phyloP scores from a whole-genome alignment of 2,888 invertebrate genomes.

The Rugalucina vietnamica region DNA sequence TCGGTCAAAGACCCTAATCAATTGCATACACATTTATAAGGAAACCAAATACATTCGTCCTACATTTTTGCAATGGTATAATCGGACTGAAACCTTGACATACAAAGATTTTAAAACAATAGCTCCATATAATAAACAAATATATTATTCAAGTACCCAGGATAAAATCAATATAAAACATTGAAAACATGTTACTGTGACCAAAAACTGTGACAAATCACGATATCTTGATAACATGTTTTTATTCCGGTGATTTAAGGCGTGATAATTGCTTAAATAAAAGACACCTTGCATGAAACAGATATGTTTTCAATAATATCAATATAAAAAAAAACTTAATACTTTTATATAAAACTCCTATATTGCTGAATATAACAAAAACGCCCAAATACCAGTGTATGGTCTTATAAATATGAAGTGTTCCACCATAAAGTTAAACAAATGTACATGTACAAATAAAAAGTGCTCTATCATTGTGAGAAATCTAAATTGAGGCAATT shows the following conservation, averaged over 20 bases:
- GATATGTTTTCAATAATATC: background rate
- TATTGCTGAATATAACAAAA: too few species aligned
- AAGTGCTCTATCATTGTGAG: too few species aligned
- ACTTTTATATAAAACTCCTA: background rate
- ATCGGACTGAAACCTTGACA: background rate
- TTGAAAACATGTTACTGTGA: background rate
- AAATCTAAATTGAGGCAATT: too few species aligned
- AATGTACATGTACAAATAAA: too few species aligned
- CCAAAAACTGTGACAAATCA: background rate
- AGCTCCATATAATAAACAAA: background rate
- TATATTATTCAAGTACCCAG: background rate
- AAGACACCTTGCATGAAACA: background rate
- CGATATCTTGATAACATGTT: background rate
- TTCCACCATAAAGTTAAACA: too few species aligned
- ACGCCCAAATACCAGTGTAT: too few species aligned
- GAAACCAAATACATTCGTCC: background rate
- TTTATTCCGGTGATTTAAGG: background rate
- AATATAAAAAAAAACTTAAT: background rate
- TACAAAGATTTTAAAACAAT: background rate
- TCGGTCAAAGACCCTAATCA: too few species aligned
- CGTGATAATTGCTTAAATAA: background rate
- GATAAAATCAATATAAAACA: background rate
- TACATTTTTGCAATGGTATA: background rate
- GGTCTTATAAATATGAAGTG: too few species aligned
- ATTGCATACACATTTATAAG: too few species aligned